Evolutionary conservation across 2,888 invertebrate genomes (phyloP), one percentile per base, ranked within the genome.

Genomic region (Cepaea hortensis): DNA sequence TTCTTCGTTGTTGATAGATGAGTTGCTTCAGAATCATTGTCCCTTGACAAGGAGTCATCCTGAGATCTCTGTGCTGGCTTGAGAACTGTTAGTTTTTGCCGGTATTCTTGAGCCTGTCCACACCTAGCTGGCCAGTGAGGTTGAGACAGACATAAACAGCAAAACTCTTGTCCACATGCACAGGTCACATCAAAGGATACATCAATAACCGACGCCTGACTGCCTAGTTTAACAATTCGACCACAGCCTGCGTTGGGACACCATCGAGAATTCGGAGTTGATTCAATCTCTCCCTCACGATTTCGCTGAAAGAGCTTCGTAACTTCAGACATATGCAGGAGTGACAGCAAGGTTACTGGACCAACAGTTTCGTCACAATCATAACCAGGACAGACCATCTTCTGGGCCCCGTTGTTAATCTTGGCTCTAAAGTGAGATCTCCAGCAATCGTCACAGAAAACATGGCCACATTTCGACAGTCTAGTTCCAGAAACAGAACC

Each of bases 101-200:
- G 73, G 82, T 89, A 89, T 3, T 81, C 72, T 61, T 82, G 83
- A 18, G 88, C 89, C 70, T 89, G 89, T 7, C 70, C 75, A 84
- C 89, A 89, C 18, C 82, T 81, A 6, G 89, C 89, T 3, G 89
- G 89, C 89, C 89, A 89, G 81, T 89, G 89, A 6, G 87, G 85
- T 1, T 87, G 68, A n/a, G 75, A 61, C 65, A 89, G 65, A 72
- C 89, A 89, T n/a, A 77, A n/a, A 83, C 89, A 89, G 62, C 89
- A 89, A 48, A 89, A 83, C 18, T 85, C 85, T 1, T 65, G 18
- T 0, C 89, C 89, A 82, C 89, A 89, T 15, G 77, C 70, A 75
- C 89, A 89, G 1, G 85, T 75, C 5, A 88, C 84, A 50, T 87
- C 87, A 48, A 68, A 48, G 3, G 55, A 61, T 5, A 46, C 2